These are phyloP conservation scores for Pseudomyrmex flavicornis DNA, from an alignment of 1,140 invertebrate species.

Conservation along the genomic window DNA sequence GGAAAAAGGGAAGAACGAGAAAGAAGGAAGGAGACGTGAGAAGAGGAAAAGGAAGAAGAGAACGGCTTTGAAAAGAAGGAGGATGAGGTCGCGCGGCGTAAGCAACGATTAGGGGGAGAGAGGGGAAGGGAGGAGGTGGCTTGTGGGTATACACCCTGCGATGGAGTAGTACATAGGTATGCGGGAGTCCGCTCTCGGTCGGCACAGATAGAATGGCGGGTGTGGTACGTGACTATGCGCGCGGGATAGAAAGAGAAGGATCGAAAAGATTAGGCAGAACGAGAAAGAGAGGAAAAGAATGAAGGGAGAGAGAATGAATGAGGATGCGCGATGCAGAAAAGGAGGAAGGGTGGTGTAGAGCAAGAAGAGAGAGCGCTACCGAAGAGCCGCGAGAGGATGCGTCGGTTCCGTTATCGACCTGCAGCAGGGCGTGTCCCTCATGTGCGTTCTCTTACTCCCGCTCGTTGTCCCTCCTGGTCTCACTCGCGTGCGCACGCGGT, in stretches of 20 bases:
- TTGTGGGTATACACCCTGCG: conserved; percentile 65
- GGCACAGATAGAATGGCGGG: conserved; percentile 74
- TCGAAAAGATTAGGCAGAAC: conserved; percentile 59
- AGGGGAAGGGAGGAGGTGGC: conserved; percentile 32
- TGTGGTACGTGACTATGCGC: conserved; percentile 74
- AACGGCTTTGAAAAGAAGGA: background rate
- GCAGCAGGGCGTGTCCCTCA: conserved; percentile 75
- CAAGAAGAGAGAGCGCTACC: conserved; percentile 73
- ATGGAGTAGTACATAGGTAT: conserved; percentile 64
- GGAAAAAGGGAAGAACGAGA: background rate
- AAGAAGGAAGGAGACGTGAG: conserved; percentile 26
- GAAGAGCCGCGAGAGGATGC: conserved; percentile 74
- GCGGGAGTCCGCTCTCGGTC: conserved; percentile 69
- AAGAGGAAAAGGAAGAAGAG: no score
- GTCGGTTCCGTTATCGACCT: conserved; percentile 77
- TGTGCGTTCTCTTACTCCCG: conserved; percentile 55
- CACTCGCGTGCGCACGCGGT: background rate
- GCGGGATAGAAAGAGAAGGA: conserved; percentile 68
- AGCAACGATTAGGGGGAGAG: background rate
- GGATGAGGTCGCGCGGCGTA: conserved; percentile 16
- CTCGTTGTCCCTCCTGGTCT: conserved; percentile 33
- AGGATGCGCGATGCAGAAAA: conserved; percentile 24
- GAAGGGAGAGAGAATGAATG: conserved; percentile 37
- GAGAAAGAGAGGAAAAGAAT: background rate
- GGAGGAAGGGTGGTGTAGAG: conserved; percentile 43